These are phyloP conservation scores for Sebastes diaconus DNA, from an alignment of 2,797 vertebrate genomes.

Conservation along the genomic window DNA sequence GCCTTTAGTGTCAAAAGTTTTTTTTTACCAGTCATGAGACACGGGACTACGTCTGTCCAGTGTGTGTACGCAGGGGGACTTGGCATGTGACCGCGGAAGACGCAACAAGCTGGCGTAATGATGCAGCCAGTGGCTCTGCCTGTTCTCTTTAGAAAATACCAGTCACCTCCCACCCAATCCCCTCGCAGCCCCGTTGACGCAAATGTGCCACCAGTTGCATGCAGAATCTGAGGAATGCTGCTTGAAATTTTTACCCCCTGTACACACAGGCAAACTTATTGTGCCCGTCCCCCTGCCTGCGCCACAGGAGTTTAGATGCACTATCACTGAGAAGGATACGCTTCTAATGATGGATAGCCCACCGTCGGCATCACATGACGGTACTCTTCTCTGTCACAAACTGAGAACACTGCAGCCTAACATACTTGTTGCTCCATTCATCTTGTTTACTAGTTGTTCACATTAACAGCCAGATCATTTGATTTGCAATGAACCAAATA, in stretches of 20 bases:
- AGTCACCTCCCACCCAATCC: slow-evolving; percentile 67
- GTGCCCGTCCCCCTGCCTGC: slow-evolving; percentile 34
- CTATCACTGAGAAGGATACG: slow-evolving; percentile 36
- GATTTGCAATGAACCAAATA: background rate
- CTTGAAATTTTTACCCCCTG: slow-evolving; percentile 69
- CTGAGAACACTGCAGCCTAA: background rate
- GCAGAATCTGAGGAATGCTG: slow-evolving; percentile 81
- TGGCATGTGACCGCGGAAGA: slow-evolving; percentile 77
- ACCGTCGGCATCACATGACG: slow-evolving; percentile 38
- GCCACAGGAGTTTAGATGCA: slow-evolving; percentile 36
- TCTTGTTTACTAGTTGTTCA: background rate
- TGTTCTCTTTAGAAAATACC: slow-evolving; percentile 77
- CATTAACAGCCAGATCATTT: background rate
- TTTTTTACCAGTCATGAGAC: slow-evolving; percentile 73
- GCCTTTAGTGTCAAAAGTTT: slow-evolving; percentile 64
- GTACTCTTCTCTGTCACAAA: background rate
- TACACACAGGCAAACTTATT: slow-evolving; percentile 70
- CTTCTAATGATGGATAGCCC: slow-evolving; percentile 7
- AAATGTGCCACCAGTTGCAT: slow-evolving; percentile 78
- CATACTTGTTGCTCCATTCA: slow-evolving; percentile 6
- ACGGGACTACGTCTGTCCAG: slow-evolving; percentile 68
- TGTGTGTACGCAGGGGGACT: slow-evolving; percentile 58
- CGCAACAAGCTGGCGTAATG: slow-evolving; percentile 73
- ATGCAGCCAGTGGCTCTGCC: slow-evolving; percentile 57
- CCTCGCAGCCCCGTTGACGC: slow-evolving; percentile 67